Evolutionary conservation across 2,797 vertebrate genomes (phyloP).

Genomic region (Lepilemur septentrionalis): DNA sequence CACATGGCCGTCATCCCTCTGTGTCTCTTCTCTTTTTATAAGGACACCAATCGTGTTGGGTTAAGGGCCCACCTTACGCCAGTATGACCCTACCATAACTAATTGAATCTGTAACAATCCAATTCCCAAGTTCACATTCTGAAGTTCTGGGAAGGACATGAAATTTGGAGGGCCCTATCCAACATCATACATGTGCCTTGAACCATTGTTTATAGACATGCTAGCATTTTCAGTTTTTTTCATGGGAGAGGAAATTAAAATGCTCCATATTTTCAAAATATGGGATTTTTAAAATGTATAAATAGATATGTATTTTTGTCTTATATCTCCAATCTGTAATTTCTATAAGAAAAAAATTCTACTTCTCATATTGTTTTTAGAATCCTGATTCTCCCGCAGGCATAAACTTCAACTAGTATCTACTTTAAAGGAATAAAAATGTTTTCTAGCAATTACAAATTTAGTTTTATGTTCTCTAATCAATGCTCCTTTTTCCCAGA

Average conservation of each 20-base stretch:
- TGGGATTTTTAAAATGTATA: not conserved
- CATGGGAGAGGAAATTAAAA: not conserved
- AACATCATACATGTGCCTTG: not conserved
- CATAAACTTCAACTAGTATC: not conserved
- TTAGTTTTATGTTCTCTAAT: not conserved
- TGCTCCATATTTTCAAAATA: constrained; percentile 32
- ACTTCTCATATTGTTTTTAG: constrained; percentile 5
- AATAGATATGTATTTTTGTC: not conserved
- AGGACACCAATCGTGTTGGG: not conserved
- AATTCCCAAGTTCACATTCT: not conserved
- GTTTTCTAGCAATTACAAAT: not conserved
- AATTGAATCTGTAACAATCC: not conserved
- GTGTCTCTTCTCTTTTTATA: not conserved
- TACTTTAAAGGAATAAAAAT: not conserved
- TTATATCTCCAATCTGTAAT: not conserved
- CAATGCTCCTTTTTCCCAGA: not conserved
- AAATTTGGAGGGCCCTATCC: not conserved
- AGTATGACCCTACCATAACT: not conserved
- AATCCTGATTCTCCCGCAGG: not conserved
- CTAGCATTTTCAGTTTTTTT: not conserved
- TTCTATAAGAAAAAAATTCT: constrained; percentile 6
- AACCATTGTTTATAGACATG: not conserved
- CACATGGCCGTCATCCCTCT: fast-evolving
- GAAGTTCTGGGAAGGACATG: not conserved
- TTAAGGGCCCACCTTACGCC: not conserved